Evolutionary conservation across 2,888 invertebrate genomes (phyloP), one percentile per base, ranked within the genome.

Genomic region (Didymodactylos carnosus): DNA sequence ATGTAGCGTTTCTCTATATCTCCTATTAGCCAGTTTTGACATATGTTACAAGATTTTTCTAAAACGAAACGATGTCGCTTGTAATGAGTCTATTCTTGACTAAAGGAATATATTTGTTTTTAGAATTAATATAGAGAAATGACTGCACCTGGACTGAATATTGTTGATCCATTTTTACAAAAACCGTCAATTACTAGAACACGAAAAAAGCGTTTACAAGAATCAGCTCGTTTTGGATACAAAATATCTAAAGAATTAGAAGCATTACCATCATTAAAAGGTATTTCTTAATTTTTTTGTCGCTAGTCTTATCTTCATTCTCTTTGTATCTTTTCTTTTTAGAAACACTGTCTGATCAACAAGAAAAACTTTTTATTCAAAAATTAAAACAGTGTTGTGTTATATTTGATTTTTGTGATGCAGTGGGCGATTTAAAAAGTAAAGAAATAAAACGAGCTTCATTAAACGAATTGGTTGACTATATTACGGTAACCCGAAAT

Each of bases 351-450:
- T 6, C 35, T 39, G 75, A 75, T 11, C 72, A 72, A 40, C 75
- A 69, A 69, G 72, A 75, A 6, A 62, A 62, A 62, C 86, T 98
- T 78, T 94, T 98, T 84, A 90, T 95, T 78, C 91, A 94, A 82
- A 98, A 98, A 86, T 86, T 99, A 80, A 89, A 92, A 79, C 97
- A 98, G 86, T 99, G 98, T 85, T 94, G 94, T 85, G 92, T 95
- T 79, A 88, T 95, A 76, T 98, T 98, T 86, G 98, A 98, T 86
- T 98, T 99, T 86, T 91, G 94, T 86, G 89, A 89, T 86, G 94
- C 95, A 70, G 89, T 95, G 77, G 92, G 93, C 80, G 95, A 98
- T 85, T 86, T 98, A 81, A 98, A 98, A 88, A 94, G 94, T 87
- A 99, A 98, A 86, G 98, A 98, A 86, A 91, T 97, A 77, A 98